These are phyloP conservation scores for Drosophila subsilvestris DNA, from an alignment of 2,888 invertebrate species.

Conservation along the genomic window DNA sequence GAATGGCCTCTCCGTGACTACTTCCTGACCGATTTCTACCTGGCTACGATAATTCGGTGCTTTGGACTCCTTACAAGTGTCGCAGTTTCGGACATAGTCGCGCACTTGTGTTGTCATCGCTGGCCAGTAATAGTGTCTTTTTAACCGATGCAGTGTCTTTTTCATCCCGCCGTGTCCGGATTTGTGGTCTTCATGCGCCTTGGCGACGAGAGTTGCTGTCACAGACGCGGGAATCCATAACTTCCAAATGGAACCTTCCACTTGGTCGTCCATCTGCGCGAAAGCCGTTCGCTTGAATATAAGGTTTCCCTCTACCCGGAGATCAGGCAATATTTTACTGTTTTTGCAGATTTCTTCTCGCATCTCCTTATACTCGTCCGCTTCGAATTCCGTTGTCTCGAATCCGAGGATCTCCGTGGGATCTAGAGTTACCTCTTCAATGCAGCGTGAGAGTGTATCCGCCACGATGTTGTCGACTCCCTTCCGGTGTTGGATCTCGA, in stretches of 20 bases:
- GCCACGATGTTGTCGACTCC: not conserved
- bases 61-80: too few species aligned
- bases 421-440: not conserved
- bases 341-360: not conserved
- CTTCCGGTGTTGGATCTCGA: not conserved
- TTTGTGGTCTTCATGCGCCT: too few species aligned
- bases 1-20: conserved; percentile 14
- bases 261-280: not conserved
- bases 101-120: too few species aligned
- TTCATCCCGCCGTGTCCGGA: too few species aligned
- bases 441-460: not conserved
- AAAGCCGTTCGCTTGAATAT: not conserved
- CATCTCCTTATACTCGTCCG: not conserved
- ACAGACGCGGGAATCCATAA: not conserved
- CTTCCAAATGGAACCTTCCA: not conserved
- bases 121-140: too few species aligned
- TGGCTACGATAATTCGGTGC: too few species aligned
- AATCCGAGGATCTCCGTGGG: not conserved
- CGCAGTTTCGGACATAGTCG: too few species aligned
- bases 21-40: too few species aligned
- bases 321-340: too few species aligned
- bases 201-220: not conserved
- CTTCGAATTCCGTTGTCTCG: not conserved
- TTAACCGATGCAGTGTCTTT: too few species aligned
- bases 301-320: not conserved